phyloP scores from a whole-genome alignment of 2,797 vertebrate genomes.

The Rhynchonycteris naso region DNA sequence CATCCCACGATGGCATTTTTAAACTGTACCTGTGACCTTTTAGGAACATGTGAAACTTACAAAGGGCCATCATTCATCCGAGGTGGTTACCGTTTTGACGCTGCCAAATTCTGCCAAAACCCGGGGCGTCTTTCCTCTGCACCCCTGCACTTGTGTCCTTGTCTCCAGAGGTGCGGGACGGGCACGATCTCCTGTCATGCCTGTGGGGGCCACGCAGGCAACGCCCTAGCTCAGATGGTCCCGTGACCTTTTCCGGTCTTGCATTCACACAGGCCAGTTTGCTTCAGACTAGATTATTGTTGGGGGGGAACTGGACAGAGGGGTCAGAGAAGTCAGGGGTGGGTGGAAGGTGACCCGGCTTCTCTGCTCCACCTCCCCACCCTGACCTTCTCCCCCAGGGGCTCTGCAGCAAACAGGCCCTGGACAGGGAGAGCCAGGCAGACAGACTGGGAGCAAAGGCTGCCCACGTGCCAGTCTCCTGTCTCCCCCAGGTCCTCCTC shows the following conservation, averaged over 20 bases:
- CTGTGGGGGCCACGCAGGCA: conserved; percentile 71
- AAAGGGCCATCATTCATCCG: conserved; percentile 82
- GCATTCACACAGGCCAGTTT: conserved; percentile 28
- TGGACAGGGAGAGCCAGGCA: conserved; percentile 72
- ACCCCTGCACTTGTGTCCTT: neutral
- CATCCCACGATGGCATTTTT: conserved; percentile 78
- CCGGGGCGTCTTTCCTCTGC: conserved; percentile 75
- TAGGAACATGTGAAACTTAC: conserved; percentile 77
- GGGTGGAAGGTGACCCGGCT: conserved; percentile 72
- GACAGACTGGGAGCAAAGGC: conserved; percentile 62
- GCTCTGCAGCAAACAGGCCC: conserved; percentile 85
- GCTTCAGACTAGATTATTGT: conserved; percentile 66
- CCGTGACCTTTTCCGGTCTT: conserved; percentile 60
- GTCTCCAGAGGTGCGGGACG: conserved; percentile 81
- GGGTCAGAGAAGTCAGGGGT: conserved; percentile 70
- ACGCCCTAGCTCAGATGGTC: conserved; percentile 67
- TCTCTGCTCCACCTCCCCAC: conserved; percentile 20
- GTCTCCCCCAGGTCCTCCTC: neutral
- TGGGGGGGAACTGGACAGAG: conserved; percentile 78
- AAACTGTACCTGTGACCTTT: conserved; percentile 81
- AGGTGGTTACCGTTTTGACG: conserved; percentile 84
- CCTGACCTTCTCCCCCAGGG: conserved; percentile 26
- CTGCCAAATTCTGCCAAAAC: conserved; percentile 95
- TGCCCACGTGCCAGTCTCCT: conserved; percentile 78
- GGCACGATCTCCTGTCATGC: conserved; percentile 80